Percentiles rank a stretch among this genome's conserved stretches.
These are phyloP conservation scores for Centropus bengalensis DNA, from an alignment of 2,113 vertebrate genomes.

Conservation along the genomic window DNA sequence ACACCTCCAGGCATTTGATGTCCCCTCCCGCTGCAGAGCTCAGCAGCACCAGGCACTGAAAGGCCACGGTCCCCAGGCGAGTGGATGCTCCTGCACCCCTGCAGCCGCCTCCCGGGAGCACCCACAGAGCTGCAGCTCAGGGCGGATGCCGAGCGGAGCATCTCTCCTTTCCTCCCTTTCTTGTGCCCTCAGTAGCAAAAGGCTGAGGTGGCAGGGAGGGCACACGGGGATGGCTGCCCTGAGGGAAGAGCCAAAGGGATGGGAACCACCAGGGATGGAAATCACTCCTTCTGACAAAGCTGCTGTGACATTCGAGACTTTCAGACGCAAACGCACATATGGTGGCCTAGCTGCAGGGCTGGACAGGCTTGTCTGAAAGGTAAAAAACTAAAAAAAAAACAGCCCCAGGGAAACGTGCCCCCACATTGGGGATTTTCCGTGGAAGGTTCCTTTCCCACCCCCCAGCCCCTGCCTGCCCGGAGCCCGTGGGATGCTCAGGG, in stretches of 20 bases:
- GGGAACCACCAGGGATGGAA: not conserved
- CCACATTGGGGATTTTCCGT: not conserved
- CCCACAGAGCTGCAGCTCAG: not conserved
- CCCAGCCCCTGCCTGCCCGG: not conserved
- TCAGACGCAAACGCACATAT: accelerated
- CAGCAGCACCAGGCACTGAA: not conserved
- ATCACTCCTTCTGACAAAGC: not conserved
- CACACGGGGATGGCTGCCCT: accelerated
- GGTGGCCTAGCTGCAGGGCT: not conserved
- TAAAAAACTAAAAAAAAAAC: not conserved
- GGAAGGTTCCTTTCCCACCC: not conserved
- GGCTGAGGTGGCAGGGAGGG: not conserved
- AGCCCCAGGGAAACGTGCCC: not conserved
- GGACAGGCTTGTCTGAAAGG: accelerated
- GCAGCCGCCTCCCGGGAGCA: not conserved
- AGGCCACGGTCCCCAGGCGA: not conserved
- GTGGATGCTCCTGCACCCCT: not conserved
- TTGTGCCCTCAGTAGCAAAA: not conserved
- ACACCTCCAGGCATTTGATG: accelerated
- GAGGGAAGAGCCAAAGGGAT: not conserved
- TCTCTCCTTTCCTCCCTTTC: accelerated
- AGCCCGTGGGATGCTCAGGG: not conserved
- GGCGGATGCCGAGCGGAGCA: not conserved
- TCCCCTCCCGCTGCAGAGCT: not conserved
- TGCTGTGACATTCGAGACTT: accelerated